phyloP scores from a whole-genome alignment of 2,888 invertebrate genomes.

The Hypomecis punctinalis region DNA sequence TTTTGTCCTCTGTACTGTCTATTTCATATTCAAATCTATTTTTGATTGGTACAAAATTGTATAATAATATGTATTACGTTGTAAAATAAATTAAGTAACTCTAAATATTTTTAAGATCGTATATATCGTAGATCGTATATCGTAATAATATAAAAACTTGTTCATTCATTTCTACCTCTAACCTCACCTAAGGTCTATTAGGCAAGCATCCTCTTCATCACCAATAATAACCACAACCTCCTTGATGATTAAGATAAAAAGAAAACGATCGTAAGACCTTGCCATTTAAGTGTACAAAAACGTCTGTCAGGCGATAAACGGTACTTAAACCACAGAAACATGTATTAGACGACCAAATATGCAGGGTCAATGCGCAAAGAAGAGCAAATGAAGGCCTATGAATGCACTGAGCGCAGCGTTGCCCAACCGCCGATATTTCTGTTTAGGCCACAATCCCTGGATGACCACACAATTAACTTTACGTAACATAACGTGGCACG shows the following conservation, averaged over 20 bases:
- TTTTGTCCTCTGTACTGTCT: neutral
- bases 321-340: slow-evolving; percentile 20
- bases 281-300: slow-evolving; percentile 5
- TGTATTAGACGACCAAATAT: slow-evolving; percentile 25
- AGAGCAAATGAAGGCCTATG: slow-evolving; percentile 43
- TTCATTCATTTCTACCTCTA: no score
- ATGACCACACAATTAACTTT: slow-evolving; percentile 44
- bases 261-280: slow-evolving; percentile 1
- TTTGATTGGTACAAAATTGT: no score
- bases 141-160: no score
- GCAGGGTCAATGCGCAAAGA: slow-evolving; percentile 29
- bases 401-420: slow-evolving; percentile 50
- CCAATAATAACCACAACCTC: no score
- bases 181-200: no score
- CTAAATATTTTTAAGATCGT: no score
- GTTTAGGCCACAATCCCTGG: slow-evolving; percentile 50
- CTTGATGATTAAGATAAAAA: neutral
- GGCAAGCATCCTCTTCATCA: no score
- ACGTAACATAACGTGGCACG: slow-evolving; percentile 49
- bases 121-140: no score
- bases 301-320: slow-evolving; percentile 10
- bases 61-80: no score
- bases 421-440: slow-evolving; percentile 49
- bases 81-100: no score
- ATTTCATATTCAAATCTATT: no score